A percentile compares a stretch with the other conserved stretches of the same genome.
These are phyloP conservation scores for Nemurella pictetii DNA, from an alignment of 2,888 invertebrate genomes.

Conservation along the genomic window DNA sequence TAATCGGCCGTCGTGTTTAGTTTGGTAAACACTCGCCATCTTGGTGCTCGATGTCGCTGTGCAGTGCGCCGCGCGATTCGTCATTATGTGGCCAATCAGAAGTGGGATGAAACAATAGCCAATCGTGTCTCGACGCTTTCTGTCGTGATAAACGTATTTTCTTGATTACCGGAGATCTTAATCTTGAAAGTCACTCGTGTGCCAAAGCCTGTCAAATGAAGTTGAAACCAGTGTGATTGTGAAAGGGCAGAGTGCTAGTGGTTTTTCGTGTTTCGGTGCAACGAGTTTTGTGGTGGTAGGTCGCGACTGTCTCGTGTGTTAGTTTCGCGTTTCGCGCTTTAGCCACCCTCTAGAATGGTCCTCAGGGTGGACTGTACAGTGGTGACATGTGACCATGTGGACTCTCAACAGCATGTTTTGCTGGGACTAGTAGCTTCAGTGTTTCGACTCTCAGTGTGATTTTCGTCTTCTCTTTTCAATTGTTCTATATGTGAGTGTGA, in stretches of 20 bases:
- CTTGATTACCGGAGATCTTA: background rate
- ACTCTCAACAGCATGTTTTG: background rate
- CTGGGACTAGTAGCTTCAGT: background rate
- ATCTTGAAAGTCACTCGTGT: background rate
- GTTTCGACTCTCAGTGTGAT: conserved; percentile 8
- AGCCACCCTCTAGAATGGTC: background rate
- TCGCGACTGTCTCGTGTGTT: background rate
- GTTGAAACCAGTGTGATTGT: background rate
- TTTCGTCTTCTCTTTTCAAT: background rate
- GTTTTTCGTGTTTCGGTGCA: background rate
- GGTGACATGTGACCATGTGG: background rate
- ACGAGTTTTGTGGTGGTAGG: background rate
- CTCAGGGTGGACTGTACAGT: background rate
- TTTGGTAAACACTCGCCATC: background rate
- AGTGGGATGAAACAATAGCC: conserved; percentile 12
- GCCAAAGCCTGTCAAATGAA: background rate
- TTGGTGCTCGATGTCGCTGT: background rate
- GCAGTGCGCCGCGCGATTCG: conserved; percentile 4
- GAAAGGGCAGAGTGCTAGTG: background rate
- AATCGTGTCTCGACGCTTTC: background rate
- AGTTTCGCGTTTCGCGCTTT: background rate
- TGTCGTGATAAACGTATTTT: background rate
- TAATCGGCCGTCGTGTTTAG: background rate
- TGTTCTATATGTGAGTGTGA: background rate
- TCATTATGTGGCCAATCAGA: conserved; percentile 15